A percentile compares a stretch with the other conserved stretches of the same genome.
Conservation (phyloP, 2,113 vertebrate species). For the Gila orcuttii region DNA sequence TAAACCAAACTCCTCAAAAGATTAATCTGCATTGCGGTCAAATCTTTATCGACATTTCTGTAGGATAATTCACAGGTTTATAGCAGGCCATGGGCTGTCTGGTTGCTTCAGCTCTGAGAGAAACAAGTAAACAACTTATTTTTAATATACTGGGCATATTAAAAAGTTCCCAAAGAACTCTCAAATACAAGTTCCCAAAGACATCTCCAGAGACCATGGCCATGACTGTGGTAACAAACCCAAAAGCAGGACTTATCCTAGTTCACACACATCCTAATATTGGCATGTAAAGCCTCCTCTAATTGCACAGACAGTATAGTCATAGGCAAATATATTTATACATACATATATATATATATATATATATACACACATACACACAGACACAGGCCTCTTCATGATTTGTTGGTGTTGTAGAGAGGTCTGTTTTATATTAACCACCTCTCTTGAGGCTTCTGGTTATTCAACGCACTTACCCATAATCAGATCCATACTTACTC, state of each 20-base stretch:
- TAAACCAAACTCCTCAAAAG: slow-evolving; percentile 25
- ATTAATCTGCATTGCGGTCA: not conserved
- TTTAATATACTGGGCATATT: not conserved
- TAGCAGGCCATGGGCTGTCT: not conserved
- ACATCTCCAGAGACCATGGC: not conserved
- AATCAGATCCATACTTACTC: slow-evolving; percentile 71
- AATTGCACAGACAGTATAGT: slow-evolving; percentile 27
- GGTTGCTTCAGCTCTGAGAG: not conserved
- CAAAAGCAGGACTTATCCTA: not conserved
- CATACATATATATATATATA: too few relatives aligned
- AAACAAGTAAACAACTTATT: not conserved
- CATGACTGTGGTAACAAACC: slow-evolving; percentile 17
- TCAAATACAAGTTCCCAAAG: slow-evolving; percentile 12
- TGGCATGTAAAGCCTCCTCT: slow-evolving; percentile 58
- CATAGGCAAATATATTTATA: too few relatives aligned
- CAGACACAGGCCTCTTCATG: slow-evolving; percentile 3
- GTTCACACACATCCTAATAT: slow-evolving; percentile 45
- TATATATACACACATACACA: fast-evolving
- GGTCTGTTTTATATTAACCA: slow-evolving; percentile 72
- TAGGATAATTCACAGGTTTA: not conserved
- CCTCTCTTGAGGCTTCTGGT: slow-evolving; percentile 65
- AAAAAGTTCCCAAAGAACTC: slow-evolving; percentile 34
- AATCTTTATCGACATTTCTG: not conserved
- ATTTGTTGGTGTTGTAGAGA: slow-evolving; percentile 61
- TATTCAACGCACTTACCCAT: slow-evolving; percentile 59